These are phyloP conservation scores for Eristalis arbustorum DNA, from an alignment of 2,888 invertebrate genomes.

Conservation along the genomic window DNA sequence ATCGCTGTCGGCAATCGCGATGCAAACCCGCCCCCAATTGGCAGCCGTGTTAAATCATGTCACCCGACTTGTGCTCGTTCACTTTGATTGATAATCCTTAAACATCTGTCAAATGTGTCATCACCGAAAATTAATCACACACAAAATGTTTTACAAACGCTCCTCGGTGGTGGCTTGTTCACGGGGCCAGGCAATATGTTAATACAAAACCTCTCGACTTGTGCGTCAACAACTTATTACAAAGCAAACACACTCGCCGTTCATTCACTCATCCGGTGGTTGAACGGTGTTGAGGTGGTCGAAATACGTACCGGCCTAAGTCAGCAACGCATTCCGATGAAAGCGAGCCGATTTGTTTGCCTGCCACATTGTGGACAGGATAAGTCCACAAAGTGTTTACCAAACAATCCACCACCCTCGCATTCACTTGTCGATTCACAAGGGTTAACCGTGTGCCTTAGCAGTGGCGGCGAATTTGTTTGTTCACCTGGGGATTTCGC, in stretches of 20 bases:
- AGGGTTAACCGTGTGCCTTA: slow-evolving; percentile 13
- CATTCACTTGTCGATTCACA: background rate
- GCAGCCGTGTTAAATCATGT: background rate
- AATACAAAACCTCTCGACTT: slow-evolving; percentile 36
- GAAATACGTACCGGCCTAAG: slow-evolving; percentile 2
- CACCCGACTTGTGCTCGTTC: background rate
- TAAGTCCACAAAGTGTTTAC: slow-evolving; percentile 45
- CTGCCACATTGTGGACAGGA: slow-evolving; percentile 29
- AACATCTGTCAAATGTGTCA: slow-evolving; percentile 50
- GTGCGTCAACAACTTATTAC: slow-evolving; percentile 43
- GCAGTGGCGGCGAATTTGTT: background rate
- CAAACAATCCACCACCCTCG: slow-evolving; percentile 13
- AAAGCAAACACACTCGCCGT: slow-evolving; percentile 14
- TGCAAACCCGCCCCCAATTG: slow-evolving; percentile 5
- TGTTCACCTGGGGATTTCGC: background rate
- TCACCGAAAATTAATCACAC: slow-evolving; percentile 34
- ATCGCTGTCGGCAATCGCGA: slow-evolving; percentile 20
- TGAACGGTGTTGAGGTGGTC: background rate
- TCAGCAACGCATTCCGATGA: slow-evolving; percentile 17
- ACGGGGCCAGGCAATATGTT: slow-evolving; percentile 24
- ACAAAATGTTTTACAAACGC: slow-evolving; percentile 19
- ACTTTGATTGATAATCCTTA: slow-evolving; percentile 43
- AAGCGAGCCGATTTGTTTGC: slow-evolving; percentile 40
- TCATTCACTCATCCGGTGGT: background rate
- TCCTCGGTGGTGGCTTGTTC: background rate